Base-by-base conservation (phyloP, 2,797 vertebrate genomes). In the Galaxias olidus region DNA sequence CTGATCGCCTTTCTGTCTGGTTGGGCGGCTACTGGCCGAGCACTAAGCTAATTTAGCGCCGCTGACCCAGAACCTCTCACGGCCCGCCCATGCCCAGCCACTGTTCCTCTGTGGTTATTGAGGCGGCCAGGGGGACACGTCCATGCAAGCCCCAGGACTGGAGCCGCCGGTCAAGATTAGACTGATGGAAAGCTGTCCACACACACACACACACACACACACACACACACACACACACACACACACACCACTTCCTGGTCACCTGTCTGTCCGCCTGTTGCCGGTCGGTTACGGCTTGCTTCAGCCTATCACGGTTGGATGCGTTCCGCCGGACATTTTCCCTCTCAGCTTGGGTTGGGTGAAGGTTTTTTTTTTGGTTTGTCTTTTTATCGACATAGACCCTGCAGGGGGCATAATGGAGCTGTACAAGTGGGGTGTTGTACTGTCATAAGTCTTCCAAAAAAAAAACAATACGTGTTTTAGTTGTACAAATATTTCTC, bases 31-130 rank as follows among this genome's bases (percentile, higher is more conserved):
- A 6, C 30, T 30, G 6, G 60, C 15, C 13, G 17, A 50, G 30
- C 12, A 1, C 47, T 15, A 20, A 42, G 61, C 48, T 41, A 52
- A 64, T 63, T 59, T 64, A 62, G 53, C 61, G 44, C 19, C 41
- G n/a, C 48, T 64, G 68, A 69, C 61, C 68, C 40, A 69, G 68
- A 69, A 69, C 52, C 46, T 20, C 17, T 47, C 49, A 9, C 50
- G 17, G 9, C 44, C 15, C 9, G 58, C 44, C 43, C 13, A n/a
- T 14, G 12, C 17, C 42, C 41, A 44, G n/a, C 56, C 43, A 58
- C 44, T n/a, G n/a, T n/a, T n/a, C n/a, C n/a, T n/a, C n/a, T n/a
- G n/a, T n/a, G n/a, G n/a, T n/a, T n/a, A n/a, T n/a, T n/a, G n/a
- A n/a, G n/a, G n/a, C n/a, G n/a, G n/a, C n/a, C n/a, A n/a, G n/a